Conservation (phyloP, 2,113 vertebrate species). For the Caracal caracal region DNA sequence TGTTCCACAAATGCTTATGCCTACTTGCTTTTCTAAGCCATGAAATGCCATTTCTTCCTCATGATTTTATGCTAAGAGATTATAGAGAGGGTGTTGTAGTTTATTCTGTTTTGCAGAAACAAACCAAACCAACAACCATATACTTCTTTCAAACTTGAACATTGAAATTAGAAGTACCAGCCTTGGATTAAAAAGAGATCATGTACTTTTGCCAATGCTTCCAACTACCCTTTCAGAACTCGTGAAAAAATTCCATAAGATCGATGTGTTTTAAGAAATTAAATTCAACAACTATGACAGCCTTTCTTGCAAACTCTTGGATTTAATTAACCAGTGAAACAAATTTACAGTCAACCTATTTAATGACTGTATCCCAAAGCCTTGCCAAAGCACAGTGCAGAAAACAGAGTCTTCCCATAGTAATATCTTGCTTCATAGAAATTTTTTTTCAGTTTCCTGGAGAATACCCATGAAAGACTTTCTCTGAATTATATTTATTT, state of each 20-base stretch:
- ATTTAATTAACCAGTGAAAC: constrained; percentile 45
- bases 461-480: neutral
- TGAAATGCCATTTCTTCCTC: neutral
- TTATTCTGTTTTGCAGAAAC: neutral
- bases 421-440: constrained; percentile 10
- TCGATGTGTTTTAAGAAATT: constrained; percentile 24
- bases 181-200: neutral
- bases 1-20: neutral
- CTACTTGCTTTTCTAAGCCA: neutral
- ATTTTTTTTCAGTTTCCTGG: neutral
- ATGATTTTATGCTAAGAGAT: neutral
- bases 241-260: neutral
- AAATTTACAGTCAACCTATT: constrained; percentile 13
- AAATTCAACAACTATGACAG: constrained; percentile 15
- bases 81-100: neutral
- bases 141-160: neutral
- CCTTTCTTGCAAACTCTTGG: neutral
- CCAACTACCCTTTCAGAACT: constrained; percentile 16
- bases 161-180: neutral
- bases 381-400: neutral
- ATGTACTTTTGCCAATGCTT: neutral
- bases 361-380: neutral
- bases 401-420: neutral
- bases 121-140: neutral
- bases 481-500: constrained; percentile 43